phyloP scores from a whole-genome alignment of 1,140 invertebrate species.

The Manduca sexta region DNA sequence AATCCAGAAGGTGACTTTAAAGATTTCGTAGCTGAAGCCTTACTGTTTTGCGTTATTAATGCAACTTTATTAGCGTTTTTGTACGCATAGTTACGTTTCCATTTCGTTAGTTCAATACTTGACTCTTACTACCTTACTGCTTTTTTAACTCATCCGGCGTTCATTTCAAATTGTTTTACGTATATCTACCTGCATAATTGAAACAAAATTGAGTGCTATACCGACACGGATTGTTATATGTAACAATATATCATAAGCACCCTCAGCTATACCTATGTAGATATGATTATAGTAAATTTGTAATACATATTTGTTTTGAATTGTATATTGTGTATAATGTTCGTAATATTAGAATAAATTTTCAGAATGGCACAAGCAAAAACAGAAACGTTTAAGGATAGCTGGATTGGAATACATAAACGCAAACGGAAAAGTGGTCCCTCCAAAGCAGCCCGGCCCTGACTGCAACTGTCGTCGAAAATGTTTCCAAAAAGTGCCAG shows the following conservation, averaged over 20 bases:
- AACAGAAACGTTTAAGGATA: conserved; percentile 73
- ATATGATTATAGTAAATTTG: too few species aligned
- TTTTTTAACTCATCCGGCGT: conserved; percentile 40
- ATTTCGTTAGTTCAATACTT: conserved; percentile 30
- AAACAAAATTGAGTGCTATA: too few species aligned
- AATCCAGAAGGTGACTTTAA: conserved; percentile 65
- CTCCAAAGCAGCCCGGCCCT: conserved; percentile 68
- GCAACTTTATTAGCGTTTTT: neutral
- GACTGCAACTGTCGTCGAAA: conserved; percentile 73
- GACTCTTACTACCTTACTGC: conserved; percentile 71
- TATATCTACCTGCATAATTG: neutral
- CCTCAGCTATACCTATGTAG: neutral
- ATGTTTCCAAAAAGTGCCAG: conserved; percentile 71
- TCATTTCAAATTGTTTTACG: conserved; percentile 5
- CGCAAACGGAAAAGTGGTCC: conserved; percentile 73
- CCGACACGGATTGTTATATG: too few species aligned
- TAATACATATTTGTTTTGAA: too few species aligned
- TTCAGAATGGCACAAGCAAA: conserved; percentile 76
- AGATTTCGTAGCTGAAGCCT: neutral
- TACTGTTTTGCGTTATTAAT: neutral
- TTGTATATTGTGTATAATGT: too few species aligned
- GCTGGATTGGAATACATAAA: conserved; percentile 74
- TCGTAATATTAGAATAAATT: conserved; percentile 9
- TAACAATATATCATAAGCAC: too few species aligned
- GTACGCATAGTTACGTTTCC: conserved; percentile 5